phyloP scores from a whole-genome alignment of 2,888 invertebrate genomes.

The Stomorhina lunata region DNA sequence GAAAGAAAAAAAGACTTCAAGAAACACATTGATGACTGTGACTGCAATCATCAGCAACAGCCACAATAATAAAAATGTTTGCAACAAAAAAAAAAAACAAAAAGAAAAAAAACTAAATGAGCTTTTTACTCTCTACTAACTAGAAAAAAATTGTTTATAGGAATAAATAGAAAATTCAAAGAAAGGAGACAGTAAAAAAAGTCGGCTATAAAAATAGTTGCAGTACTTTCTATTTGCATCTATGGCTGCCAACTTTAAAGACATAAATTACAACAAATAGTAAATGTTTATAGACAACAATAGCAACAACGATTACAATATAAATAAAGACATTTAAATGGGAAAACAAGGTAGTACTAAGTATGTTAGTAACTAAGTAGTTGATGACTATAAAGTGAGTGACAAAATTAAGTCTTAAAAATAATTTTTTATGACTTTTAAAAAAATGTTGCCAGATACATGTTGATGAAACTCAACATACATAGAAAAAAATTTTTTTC shows the following conservation, averaged over 20 bases:
- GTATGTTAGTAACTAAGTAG: too few relatives aligned
- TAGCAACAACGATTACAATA: slow-evolving; percentile 21
- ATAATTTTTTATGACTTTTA: too few relatives aligned
- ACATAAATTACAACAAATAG: slow-evolving; percentile 40
- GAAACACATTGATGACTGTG: slow-evolving; percentile 50
- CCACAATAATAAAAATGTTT: slow-evolving; percentile 37
- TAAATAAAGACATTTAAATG: slow-evolving; percentile 40
- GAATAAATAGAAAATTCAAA: neutral
- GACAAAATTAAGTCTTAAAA: too few relatives aligned
- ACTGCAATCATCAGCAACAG: slow-evolving; percentile 46
- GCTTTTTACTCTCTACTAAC: slow-evolving; percentile 29
- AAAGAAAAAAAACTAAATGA: slow-evolving; percentile 49
- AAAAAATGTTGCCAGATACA: too few relatives aligned
- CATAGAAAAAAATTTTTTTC: too few relatives aligned
- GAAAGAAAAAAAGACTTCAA: neutral
- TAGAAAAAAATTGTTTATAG: slow-evolving; percentile 19
- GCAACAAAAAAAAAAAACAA: too few relatives aligned
- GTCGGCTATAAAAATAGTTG: slow-evolving; percentile 25
- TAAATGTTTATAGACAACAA: slow-evolving; percentile 3
- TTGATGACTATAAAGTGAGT: too few relatives aligned
- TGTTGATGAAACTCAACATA: too few relatives aligned
- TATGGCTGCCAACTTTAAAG: slow-evolving; percentile 45
- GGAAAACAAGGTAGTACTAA: slow-evolving; percentile 3
- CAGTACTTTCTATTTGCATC: slow-evolving; percentile 64
- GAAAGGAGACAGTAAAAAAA: neutral